Conservation (phyloP, 2,888 invertebrate genomes). For the Leptopilina syphax region DNA sequence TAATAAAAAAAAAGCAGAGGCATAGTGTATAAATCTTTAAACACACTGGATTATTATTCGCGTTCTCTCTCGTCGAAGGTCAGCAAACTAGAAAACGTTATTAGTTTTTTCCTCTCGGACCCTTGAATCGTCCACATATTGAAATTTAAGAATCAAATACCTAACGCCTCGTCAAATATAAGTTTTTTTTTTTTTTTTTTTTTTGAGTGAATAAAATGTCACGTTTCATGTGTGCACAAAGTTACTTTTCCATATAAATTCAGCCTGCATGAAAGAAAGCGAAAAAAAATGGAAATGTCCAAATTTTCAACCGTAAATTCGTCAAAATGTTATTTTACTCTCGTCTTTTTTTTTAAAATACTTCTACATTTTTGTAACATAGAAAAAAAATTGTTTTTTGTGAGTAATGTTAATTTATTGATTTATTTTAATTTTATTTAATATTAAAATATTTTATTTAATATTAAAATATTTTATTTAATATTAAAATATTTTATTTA, state of each 20-base stretch:
- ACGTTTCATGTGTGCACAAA: conserved; percentile 21
- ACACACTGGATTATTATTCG: neutral
- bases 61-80: conserved; percentile 1
- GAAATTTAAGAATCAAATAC: conserved; percentile 29
- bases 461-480: no score
- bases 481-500: no score
- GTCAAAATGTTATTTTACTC: neutral
- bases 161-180: conserved; percentile 36
- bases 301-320: neutral
- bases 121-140: conserved; percentile 38
- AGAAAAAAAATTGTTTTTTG: no score
- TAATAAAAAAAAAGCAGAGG: neutral
- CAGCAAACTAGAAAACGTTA: conserved; percentile 23
- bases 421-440: no score
- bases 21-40: neutral
- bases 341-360: no score
- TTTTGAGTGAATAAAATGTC: conserved; percentile 26
- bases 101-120: conserved; percentile 20
- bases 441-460: no score
- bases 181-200: conserved; percentile 11
- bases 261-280: neutral
- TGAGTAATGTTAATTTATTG: no score
- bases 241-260: conserved; percentile 9
- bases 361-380: no score
- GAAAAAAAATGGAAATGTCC: neutral